Percentiles rank a stretch among this genome's conserved stretches.
These are phyloP conservation scores for Agrotis segetum DNA, from an alignment of 2,888 invertebrate species.

Conservation along the genomic window DNA sequence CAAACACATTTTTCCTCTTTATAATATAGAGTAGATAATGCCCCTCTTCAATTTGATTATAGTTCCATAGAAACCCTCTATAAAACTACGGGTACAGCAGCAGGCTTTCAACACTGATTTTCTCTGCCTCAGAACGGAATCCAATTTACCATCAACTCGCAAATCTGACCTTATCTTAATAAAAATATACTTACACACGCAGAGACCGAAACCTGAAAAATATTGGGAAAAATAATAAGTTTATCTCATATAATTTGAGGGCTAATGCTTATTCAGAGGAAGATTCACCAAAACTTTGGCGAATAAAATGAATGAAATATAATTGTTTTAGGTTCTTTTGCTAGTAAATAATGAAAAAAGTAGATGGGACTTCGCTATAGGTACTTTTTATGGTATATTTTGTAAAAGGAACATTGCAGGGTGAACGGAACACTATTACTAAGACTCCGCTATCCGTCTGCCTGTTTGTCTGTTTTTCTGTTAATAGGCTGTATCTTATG, in stretches of 20 bases:
- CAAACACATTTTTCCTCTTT: too few species aligned
- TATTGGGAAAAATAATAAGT: slow-evolving; percentile 68
- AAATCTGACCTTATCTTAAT: slow-evolving; percentile 42
- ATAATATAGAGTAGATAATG: too few species aligned
- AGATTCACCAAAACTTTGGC: slow-evolving; percentile 60
- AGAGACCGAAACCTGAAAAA: slow-evolving; percentile 52
- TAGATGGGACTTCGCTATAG: slow-evolving; percentile 59
- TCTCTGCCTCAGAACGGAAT: slow-evolving; percentile 10
- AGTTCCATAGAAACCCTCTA: too few species aligned
- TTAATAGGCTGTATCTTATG: too few species aligned
- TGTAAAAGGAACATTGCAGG: not conserved
- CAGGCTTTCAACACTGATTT: slow-evolving; percentile 5
- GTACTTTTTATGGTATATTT: slow-evolving; percentile 45
- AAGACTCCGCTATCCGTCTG: too few species aligned
- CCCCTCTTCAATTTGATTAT: too few species aligned
- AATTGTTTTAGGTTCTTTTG: slow-evolving; percentile 65
- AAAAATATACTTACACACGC: slow-evolving; percentile 38
- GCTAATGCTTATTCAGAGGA: slow-evolving; percentile 66
- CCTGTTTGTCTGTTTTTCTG: too few species aligned
- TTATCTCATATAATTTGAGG: slow-evolving; percentile 59
- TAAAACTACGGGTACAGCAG: not conserved
- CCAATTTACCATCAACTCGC: slow-evolving; percentile 50
- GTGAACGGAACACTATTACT: too few species aligned
- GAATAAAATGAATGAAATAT: slow-evolving; percentile 69
- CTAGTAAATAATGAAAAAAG: slow-evolving; percentile 61